These are phyloP conservation scores for Cephus pygmeus DNA, from an alignment of 2,888 invertebrate genomes.

Conservation along the genomic window DNA sequence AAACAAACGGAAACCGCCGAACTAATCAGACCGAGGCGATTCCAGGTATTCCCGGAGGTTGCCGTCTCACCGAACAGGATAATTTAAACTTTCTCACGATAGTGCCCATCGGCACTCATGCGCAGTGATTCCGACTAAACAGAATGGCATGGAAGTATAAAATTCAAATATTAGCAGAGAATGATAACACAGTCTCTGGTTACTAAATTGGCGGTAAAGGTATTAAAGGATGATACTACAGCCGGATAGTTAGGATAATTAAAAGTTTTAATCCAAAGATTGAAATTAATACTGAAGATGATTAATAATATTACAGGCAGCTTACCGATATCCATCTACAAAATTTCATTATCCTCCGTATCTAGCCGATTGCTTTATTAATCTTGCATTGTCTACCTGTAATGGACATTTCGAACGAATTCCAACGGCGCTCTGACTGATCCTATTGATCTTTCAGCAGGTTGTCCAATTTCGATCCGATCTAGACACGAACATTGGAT, in stretches of 20 bases:
- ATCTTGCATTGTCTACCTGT: neutral
- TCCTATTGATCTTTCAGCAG: neutral
- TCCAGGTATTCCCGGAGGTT: conserved; percentile 46
- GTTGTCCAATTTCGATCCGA: neutral
- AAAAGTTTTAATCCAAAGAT: neutral
- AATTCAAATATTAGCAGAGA: conserved; percentile 33
- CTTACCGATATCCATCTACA: neutral
- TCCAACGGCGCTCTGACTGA: neutral
- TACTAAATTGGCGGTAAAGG: neutral
- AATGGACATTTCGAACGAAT: neutral
- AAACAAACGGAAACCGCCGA: conserved; percentile 48
- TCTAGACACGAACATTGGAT: neutral
- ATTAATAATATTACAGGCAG: neutral
- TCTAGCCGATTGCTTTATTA: neutral
- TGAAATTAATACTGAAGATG: neutral
- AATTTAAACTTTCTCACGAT: conserved; percentile 56
- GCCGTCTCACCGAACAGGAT: conserved; percentile 52
- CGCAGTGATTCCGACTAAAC: neutral
- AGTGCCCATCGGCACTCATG: neutral
- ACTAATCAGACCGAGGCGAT: conserved; percentile 63
- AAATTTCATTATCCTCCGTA: neutral
- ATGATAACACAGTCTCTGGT: neutral
- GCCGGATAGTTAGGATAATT: neutral
- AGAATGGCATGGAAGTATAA: conserved; percentile 43
- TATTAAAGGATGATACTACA: neutral